Evolutionary conservation across 2,113 vertebrate species (phyloP).

Genomic region (Collichthys lucidus): DNA sequence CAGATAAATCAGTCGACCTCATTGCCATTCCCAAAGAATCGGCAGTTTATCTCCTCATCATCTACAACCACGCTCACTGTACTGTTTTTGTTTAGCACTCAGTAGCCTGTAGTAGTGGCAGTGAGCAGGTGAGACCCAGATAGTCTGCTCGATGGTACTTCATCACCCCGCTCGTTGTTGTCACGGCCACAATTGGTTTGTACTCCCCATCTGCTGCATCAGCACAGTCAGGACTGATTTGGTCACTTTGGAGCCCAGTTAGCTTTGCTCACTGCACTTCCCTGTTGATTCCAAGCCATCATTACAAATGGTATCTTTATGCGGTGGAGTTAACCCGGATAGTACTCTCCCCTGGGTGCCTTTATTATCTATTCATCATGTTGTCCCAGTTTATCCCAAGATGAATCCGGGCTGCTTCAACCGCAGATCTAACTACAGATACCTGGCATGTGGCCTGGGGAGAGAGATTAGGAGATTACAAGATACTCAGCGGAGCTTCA

Average conservation of each 20-base stretch:
- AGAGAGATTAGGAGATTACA: conserved; percentile 68
- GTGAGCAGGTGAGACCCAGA: conserved; percentile 81
- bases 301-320: conserved; percentile 80
- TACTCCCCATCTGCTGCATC: conserved; percentile 76
- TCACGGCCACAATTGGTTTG: conserved; percentile 81
- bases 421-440: conserved; percentile 69
- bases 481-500: conserved; percentile 39
- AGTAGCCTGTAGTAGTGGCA: conserved; percentile 39
- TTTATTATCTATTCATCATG: conserved; percentile 85
- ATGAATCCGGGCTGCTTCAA: conserved; percentile 75
- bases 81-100: conserved; percentile 38
- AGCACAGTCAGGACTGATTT: conserved; percentile 80
- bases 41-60: conserved; percentile 24
- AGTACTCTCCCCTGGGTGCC: conserved; percentile 76
- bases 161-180: conserved; percentile 79
- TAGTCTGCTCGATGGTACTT: conserved; percentile 74
- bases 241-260: conserved; percentile 78
- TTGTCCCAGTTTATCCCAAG: conserved; percentile 83
- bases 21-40: neutral
- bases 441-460: conserved; percentile 64
- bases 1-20: conserved; percentile 31
- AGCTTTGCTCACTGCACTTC: conserved; percentile 62
- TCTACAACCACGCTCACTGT: conserved; percentile 9
- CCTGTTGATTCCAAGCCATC: conserved; percentile 70
- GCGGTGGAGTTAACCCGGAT: conserved; percentile 81